Conservation (phyloP, 2,113 vertebrate genomes). For the Asarcornis scutulata region DNA sequence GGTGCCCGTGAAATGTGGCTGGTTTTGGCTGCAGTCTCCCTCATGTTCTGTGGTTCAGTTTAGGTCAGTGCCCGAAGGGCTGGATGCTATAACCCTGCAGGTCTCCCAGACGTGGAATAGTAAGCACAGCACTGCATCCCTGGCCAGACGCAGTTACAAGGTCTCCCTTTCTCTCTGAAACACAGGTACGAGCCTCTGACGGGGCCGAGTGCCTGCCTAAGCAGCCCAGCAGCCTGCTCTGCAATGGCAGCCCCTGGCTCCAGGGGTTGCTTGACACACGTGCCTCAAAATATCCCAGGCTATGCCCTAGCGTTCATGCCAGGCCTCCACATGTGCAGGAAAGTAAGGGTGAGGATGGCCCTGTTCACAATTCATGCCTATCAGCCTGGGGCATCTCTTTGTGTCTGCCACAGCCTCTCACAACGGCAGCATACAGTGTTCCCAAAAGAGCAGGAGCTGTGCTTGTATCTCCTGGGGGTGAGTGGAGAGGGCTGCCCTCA, state of each 20-base stretch:
- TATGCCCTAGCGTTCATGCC: accelerated
- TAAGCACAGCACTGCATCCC: background rate
- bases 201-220: background rate
- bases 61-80: background rate
- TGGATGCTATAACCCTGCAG: background rate
- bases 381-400: background rate
- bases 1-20: background rate
- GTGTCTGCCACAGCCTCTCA: background rate
- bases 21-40: background rate
- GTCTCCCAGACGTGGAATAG: background rate
- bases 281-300: background rate
- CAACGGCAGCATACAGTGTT: background rate
- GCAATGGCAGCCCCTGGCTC: background rate
- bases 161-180: background rate
- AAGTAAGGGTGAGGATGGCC: accelerated
- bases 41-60: background rate
- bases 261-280: background rate
- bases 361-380: background rate
- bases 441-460: background rate
- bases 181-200: background rate
- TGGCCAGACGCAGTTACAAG: background rate
- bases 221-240: too few relatives aligned
- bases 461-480: background rate
- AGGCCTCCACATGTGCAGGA: accelerated
- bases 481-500: background rate